Conservation (phyloP, 2,113 vertebrate species). For the Vidua macroura region DNA sequence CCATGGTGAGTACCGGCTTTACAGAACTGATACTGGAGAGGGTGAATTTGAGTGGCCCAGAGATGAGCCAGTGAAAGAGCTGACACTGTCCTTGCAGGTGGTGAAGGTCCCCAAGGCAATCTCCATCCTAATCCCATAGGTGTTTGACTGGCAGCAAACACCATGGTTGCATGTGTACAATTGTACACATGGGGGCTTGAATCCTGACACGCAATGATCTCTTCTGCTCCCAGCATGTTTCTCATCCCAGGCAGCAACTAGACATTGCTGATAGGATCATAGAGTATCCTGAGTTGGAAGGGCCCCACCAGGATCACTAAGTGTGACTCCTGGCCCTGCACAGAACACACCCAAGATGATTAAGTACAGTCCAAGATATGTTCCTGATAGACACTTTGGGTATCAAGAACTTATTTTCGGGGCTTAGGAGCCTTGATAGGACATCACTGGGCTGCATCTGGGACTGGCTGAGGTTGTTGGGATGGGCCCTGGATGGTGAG, state of each 20-base stretch:
- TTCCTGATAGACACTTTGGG: background rate
- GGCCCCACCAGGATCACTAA: background rate
- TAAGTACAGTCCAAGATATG: background rate
- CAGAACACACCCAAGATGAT: background rate
- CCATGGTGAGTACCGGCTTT: fast-evolving
- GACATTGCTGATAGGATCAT: background rate
- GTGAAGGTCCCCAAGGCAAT: background rate
- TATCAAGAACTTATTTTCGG: background rate
- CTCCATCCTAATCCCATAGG: background rate
- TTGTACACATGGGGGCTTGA: background rate
- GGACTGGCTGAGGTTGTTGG: background rate
- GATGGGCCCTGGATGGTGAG: background rate
- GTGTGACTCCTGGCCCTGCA: background rate
- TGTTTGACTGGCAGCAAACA: background rate
- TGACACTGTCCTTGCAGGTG: background rate
- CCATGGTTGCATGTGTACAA: fast-evolving
- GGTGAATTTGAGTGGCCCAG: background rate
- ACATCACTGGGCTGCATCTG: background rate
- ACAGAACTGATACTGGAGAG: background rate
- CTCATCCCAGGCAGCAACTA: background rate
- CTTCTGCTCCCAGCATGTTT: background rate
- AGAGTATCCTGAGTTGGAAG: background rate
- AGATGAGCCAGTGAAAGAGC: background rate
- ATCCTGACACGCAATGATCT: fast-evolving
- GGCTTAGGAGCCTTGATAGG: background rate